Evolutionary conservation across 2,797 vertebrate genomes (phyloP).

Genomic region (Manis pentadactyla): DNA sequence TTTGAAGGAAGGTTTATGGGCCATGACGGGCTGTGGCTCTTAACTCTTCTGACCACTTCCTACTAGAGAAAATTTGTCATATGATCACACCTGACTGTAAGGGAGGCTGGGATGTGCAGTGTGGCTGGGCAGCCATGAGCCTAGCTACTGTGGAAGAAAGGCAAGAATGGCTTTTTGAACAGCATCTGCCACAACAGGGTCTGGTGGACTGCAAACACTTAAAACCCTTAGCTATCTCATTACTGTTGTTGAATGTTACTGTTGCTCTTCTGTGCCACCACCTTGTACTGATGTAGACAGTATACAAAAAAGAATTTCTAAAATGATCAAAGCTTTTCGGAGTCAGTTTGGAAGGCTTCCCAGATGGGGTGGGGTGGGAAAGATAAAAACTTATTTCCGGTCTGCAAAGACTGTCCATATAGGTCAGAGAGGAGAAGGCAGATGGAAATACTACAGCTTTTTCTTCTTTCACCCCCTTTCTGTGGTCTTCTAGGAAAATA

Average conservation of each 20-base stretch:
- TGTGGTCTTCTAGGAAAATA: constrained; percentile 92
- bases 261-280: not conserved
- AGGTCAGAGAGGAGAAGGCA: not conserved
- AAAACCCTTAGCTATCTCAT: not conserved
- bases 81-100: not conserved
- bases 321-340: not conserved
- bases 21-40: not conserved
- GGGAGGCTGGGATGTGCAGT: not conserved
- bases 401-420: not conserved
- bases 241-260: not conserved
- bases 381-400: not conserved
- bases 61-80: constrained; percentile 13
- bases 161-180: not conserved
- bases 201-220: not conserved
- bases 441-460: not conserved
- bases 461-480: not conserved
- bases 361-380: not conserved
- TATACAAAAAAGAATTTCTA: not conserved
- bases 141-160: not conserved
- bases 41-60: constrained; percentile 4
- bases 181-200: fast-evolving
- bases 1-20: not conserved
- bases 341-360: constrained; percentile 8
- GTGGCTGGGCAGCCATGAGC: not conserved
- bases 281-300: not conserved